These are phyloP conservation scores for Ptilodon capucinus DNA, from an alignment of 2,888 invertebrate species.

Conservation along the genomic window DNA sequence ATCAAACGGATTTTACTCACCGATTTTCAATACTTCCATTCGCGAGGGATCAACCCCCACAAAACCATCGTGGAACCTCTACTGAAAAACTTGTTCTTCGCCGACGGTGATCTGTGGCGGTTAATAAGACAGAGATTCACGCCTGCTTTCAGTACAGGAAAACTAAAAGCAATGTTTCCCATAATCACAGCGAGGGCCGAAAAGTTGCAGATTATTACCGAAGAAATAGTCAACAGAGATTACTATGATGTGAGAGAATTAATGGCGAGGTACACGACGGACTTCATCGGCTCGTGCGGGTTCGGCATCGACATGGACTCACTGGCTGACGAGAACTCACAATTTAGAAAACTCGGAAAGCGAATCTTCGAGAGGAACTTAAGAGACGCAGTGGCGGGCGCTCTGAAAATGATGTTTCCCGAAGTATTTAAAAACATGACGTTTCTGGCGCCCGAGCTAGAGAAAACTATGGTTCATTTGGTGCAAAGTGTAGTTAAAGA, in stretches of 20 bases:
- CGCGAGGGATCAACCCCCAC: conserved; percentile 31
- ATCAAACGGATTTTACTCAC: conserved; percentile 36
- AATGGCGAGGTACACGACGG: conserved; percentile 52
- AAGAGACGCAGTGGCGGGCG: not conserved
- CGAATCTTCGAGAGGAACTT: conserved; percentile 15
- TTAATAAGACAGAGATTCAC: conserved; percentile 46
- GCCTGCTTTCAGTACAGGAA: conserved; percentile 46
- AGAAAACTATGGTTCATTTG: conserved; percentile 13
- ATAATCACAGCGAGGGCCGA: conserved; percentile 46
- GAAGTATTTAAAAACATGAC: conserved; percentile 11
- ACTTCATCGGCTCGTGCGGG: conserved; percentile 54
- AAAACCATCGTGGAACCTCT: conserved; percentile 36
- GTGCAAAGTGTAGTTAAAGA: conserved; percentile 31
- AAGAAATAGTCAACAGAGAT: conserved; percentile 20
- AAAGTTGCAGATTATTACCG: conserved; percentile 29
- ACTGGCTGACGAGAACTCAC: conserved; percentile 43
- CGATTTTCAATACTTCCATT: conserved; percentile 24
- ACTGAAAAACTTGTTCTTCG: conserved; percentile 43
- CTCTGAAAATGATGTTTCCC: conserved; percentile 17
- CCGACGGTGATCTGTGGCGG: conserved; percentile 51
- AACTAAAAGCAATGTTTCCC: conserved; percentile 52
- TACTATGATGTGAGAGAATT: conserved; percentile 41
- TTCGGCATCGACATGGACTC: conserved; percentile 48
- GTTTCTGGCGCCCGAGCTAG: conserved; percentile 8
- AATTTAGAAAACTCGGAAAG: conserved; percentile 37